Evolutionary conservation across 37 sponge, comb jelly and placozoan genomes (phyloP).

Genomic region (Axinella damicornis): DNA sequence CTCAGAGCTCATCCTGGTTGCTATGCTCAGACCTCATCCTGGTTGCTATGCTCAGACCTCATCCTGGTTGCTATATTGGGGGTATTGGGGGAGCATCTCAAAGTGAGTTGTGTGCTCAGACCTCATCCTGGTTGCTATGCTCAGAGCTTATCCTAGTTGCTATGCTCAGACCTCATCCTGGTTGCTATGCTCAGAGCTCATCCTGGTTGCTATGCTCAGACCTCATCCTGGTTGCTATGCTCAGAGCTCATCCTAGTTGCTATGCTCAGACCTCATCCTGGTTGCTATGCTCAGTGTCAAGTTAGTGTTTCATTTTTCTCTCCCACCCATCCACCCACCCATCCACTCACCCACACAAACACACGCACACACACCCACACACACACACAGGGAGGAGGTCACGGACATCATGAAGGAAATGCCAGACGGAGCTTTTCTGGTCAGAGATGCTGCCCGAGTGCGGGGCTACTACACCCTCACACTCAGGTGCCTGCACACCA

Average conservation of each 20-base stretch:
- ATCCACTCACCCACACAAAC: background rate
- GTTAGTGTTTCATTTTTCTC: conserved; percentile 5
- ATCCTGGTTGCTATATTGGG: background rate
- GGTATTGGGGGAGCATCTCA: conserved; percentile 76
- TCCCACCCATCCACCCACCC: background rate
- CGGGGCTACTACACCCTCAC: conserved; percentile 95
- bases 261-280: no score
- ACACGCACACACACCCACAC: background rate
- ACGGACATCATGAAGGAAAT: conserved; percentile 85
- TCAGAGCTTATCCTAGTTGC: no score
- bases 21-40: no score
- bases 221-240: no score
- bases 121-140: no score
- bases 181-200: no score
- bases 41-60: no score
- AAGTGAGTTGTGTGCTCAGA: conserved; percentile 37
- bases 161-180: no score
- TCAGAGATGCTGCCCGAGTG: conserved; percentile 85
- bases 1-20: no score
- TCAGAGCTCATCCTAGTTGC: no score
- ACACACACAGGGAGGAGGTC: conserved; percentile 83
- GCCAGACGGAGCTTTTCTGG: conserved; percentile 94
- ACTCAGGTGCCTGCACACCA: conserved; percentile 57
- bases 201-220: no score
- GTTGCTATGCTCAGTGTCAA: no score